Base-by-base conservation (phyloP, 2,888 invertebrate species). In the Pilophorus perplexus region DNA sequence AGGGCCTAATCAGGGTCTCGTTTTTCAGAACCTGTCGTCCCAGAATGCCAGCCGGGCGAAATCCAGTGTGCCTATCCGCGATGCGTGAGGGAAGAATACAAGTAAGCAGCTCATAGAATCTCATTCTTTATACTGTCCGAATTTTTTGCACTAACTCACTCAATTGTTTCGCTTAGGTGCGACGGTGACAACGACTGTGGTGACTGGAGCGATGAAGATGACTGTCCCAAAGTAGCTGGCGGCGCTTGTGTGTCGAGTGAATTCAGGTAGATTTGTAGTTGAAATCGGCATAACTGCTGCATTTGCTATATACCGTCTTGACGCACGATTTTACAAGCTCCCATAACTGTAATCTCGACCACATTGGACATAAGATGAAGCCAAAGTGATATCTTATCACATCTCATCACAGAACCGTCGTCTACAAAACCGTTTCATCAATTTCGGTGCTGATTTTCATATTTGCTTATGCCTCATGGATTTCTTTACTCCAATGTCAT, bases 151-250 rank as follows among this genome's bases (percentile, higher is more conserved):
- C n/a, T n/a, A n/a, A n/a, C n/a, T n/a, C n/a, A n/a, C n/a, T n/a
- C n/a, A n/a, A n/a, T n/a, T n/a, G n/a, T n/a, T n/a, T n/a, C n/a
- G n/a, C n/a, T n/a, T 22, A 84, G 85, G 69, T 92, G 92, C 74
- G 92, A 93, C 72, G 88, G 89, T 0, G 90, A 91, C 74, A 88
- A 90, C 74, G 91, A 93, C 74, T 92, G 92, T 73, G 90, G 88
- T 0, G 92, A 93, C 75, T 89, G 89, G 85, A 89, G 89, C 62
- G 92, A 92, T 74, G 92, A 92, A 75, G 86, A 88, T 73, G 84
- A 86, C 69, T 92, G 92, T 73, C 84, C 85, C 0, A 90, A 89
- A 73, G 85, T 83, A 40, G 77, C 82, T 3, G 86, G 84, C 20
- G 68, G 65, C 8, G 42, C 64, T 14, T 72, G 72, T 40, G 33